These are phyloP conservation scores for Lycaena phlaeas DNA, from an alignment of 2,888 invertebrate species.

Conservation along the genomic window DNA sequence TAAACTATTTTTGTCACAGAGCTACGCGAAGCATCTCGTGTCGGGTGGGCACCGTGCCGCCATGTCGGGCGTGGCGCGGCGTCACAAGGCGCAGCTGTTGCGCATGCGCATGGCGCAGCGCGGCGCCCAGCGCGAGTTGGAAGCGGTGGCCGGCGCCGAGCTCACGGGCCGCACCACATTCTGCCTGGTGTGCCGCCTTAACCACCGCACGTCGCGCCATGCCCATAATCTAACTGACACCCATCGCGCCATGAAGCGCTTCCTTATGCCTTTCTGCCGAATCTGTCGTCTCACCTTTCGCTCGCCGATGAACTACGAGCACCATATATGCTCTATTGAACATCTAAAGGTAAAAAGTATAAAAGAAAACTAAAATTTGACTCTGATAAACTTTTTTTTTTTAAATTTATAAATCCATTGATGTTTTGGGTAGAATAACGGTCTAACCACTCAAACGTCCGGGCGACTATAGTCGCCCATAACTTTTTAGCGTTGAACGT, in stretches of 20 bases:
- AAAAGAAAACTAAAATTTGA: too few species aligned
- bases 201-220: conserved; percentile 82
- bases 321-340: conserved; percentile 85
- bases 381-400: background rate
- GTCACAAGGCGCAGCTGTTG: conserved; percentile 81
- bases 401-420: too few species aligned
- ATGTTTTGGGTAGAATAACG: too few species aligned
- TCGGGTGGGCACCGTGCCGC: conserved; percentile 80
- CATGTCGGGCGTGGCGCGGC: conserved; percentile 81
- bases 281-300: conserved; percentile 84
- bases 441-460: too few species aligned
- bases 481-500: too few species aligned
- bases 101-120: conserved; percentile 87
- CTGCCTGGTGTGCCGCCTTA: conserved; percentile 82
- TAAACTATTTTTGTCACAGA: too few species aligned
- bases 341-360: conserved; percentile 79
- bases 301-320: conserved; percentile 89
- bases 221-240: conserved; percentile 86
- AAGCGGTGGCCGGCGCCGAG: conserved; percentile 77
- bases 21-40: conserved; percentile 82
- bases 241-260: conserved; percentile 88
- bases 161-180: conserved; percentile 77
- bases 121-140: conserved; percentile 84
- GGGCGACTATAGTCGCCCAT: too few species aligned
- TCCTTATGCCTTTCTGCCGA: conserved; percentile 86